These are phyloP conservation scores for Pegea sp. DNA, from an alignment of 23 tunicate species.

Conservation along the genomic window DNA sequence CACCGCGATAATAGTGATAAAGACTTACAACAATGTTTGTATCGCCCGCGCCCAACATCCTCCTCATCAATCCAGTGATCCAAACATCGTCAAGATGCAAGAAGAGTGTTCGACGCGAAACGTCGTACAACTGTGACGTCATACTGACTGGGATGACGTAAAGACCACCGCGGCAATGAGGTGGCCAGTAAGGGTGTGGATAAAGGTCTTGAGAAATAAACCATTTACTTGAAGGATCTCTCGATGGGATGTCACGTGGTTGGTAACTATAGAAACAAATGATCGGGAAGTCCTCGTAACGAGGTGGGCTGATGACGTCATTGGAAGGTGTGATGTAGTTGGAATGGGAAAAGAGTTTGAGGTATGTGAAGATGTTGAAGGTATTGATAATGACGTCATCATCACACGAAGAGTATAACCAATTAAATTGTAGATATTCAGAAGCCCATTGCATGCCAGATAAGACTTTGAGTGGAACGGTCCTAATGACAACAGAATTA, in stretches of 20 bases:
- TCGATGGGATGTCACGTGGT: slow-evolving; percentile 13
- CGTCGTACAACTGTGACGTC: slow-evolving; percentile 5
- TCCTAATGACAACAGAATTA: too few relatives aligned
- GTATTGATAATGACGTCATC: slow-evolving; percentile 13
- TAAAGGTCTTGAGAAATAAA: slow-evolving; percentile 14
- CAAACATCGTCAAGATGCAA: slow-evolving; percentile 48
- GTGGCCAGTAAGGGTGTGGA: slow-evolving; percentile 25
- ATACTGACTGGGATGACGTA: slow-evolving; percentile 12
- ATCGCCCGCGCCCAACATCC: slow-evolving; percentile 10
- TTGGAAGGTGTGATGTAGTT: not conserved
- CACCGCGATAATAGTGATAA: too few relatives aligned
- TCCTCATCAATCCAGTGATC: slow-evolving; percentile 53
- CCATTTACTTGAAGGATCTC: slow-evolving; percentile 19
- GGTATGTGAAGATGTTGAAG: not conserved
- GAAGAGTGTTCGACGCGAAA: slow-evolving; percentile 9
- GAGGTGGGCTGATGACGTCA: too few relatives aligned
- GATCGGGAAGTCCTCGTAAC: slow-evolving; percentile 8
- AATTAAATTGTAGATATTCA: slow-evolving; percentile 2
- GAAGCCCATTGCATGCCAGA: slow-evolving; percentile 41
- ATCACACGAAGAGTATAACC: slow-evolving; percentile 22
- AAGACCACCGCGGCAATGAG: slow-evolving; percentile 41
- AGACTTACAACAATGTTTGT: slow-evolving; percentile 25
- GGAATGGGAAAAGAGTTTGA: not conserved
- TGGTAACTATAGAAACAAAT: slow-evolving; percentile 33
- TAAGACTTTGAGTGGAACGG: slow-evolving; percentile 8